Evolutionary conservation across 2,113 vertebrate genomes (phyloP).

Genomic region (Nesogale talazaci): DNA sequence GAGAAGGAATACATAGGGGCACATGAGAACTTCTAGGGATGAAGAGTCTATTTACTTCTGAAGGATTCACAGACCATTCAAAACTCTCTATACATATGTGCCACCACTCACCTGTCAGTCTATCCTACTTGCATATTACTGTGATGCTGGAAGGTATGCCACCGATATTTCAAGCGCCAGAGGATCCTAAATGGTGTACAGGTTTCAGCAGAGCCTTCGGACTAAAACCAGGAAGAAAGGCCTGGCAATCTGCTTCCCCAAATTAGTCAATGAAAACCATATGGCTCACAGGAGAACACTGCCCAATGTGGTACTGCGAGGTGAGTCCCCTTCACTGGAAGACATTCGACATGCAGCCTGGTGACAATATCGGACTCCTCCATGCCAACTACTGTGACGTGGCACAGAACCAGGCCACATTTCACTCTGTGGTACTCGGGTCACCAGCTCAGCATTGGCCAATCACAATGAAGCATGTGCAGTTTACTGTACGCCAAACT

Average conservation of each 20-base stretch:
- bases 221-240: background rate
- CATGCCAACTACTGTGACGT: background rate
- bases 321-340: background rate
- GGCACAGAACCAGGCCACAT: background rate
- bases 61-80: background rate
- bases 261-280: background rate
- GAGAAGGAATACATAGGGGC: background rate
- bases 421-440: background rate
- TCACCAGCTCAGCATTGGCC: background rate
- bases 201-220: background rate
- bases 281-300: background rate
- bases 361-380: background rate
- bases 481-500: no score
- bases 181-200: background rate
- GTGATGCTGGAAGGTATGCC: no score
- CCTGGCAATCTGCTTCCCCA: background rate
- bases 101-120: no score
- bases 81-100: background rate
- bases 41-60: background rate
- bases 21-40: background rate
- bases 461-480: background rate
- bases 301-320: background rate
- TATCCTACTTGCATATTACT: no score
- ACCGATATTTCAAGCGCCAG: no score
- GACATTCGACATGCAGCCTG: background rate